phyloP scores from a whole-genome alignment of 2,797 vertebrate genomes.

The Toxotes lorentzi region DNA sequence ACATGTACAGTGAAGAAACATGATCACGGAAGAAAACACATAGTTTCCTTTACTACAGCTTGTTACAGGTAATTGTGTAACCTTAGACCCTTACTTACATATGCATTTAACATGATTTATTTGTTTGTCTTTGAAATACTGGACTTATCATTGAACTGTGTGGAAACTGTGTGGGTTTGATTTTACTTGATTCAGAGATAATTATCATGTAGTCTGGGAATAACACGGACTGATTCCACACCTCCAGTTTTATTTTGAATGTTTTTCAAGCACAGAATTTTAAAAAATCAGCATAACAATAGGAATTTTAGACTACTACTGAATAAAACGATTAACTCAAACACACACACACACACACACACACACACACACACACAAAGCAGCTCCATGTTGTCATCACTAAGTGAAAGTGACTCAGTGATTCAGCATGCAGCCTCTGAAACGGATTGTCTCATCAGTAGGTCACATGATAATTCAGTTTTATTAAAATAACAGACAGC shows the following conservation, averaged over 20 bases:
- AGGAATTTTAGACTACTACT: background rate
- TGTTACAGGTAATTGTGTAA: background rate
- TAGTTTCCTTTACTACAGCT: background rate
- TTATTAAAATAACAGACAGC: background rate
- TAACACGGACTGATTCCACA: background rate
- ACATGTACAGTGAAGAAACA: background rate
- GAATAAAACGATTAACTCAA: too few species aligned
- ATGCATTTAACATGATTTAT: background rate
- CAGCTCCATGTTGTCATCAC: slow-evolving; percentile 19
- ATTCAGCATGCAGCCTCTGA: slow-evolving; percentile 13
- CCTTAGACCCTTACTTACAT: background rate
- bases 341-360: too few species aligned
- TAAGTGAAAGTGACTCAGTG: slow-evolving; percentile 58
- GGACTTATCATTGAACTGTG: too few species aligned
- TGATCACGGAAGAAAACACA: background rate
- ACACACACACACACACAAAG: background rate
- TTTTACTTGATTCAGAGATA: too few species aligned
- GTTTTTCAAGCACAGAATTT: background rate
- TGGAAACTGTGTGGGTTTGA: too few species aligned
- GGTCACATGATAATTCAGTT: slow-evolving; percentile 41
- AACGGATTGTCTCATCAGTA: slow-evolving; percentile 26
- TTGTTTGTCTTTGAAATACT: background rate
- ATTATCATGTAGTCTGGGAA: background rate
- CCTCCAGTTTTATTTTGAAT: background rate
- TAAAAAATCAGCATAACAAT: background rate